Base-by-base conservation (phyloP, 2,797 vertebrate genomes). In the Trichosurus vulpecula region DNA sequence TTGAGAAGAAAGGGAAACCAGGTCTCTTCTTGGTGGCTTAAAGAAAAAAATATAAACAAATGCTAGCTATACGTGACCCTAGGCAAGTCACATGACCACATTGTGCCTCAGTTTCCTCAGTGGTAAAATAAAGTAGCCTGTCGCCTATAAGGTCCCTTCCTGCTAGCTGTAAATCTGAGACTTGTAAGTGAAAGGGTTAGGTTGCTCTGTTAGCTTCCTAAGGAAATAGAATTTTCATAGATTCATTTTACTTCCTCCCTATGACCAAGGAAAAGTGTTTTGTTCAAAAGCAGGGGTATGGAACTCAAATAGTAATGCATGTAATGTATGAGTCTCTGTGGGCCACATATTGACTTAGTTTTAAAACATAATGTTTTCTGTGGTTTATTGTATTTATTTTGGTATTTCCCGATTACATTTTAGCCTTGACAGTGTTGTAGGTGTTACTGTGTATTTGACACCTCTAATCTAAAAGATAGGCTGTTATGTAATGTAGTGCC, bases 231-330 rank as follows among this genome's bases (percentile, higher is more conserved):
- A 19, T 53, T 51, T 52, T 92, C 52, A 53, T 14, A 0, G 11
- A 52, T 16, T 90, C 51, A 93, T 56, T 91, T 93, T 87, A 14
- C 51, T 95, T 89, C 14, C 92, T 92, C 93, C 51, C 58, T 58
- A 51, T 95, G 91, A 52, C 30, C n/a, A 35, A 52, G n/a, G 53
- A 92, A 74, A 35, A 91, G 0, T 58, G 54, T 92, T 93, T 52
- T 90, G 13, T 66, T 29, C 16, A 57, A 52, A 55, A 91, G 89
- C 29, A 53, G 29, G 6, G 14, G 16, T n/a, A 41, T 22, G 19
- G n/a, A 41, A 81, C n/a, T 41, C n/a, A 47, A 47, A n/a, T 16
- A 66, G 58, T 66, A 35, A 31, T 14, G 35, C n/a, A 14, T 35
- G 61, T 74, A 74, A 41, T 16, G 2, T 74, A 10, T 22, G n/a